A percentile compares a stretch with the other conserved stretches of the same genome.
Conservation (phyloP, 2,113 vertebrate genomes). For the Zapus hudsonius region DNA sequence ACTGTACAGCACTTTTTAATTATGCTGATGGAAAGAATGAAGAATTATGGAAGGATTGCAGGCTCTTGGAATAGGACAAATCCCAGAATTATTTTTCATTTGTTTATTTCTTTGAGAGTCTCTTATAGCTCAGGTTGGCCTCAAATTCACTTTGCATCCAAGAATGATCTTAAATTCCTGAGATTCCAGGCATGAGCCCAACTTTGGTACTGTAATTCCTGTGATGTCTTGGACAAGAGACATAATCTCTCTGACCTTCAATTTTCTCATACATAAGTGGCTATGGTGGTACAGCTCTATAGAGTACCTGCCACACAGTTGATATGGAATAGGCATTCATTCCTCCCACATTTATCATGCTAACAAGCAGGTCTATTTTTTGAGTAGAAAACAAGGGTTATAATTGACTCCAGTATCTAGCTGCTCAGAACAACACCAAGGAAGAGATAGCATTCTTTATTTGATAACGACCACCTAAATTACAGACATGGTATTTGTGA, state of each 20-base stretch:
- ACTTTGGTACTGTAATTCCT: too few species aligned
- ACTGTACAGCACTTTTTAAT: not conserved
- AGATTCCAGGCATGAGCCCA: too few species aligned
- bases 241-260: not conserved
- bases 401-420: not conserved
- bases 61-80: not conserved
- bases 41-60: not conserved
- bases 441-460: not conserved
- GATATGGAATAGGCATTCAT: not conserved
- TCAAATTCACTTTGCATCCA: not conserved
- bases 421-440: constrained; percentile 17
- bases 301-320: not conserved
- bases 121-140: not conserved
- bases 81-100: not conserved
- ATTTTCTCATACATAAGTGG: not conserved
- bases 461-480: not conserved
- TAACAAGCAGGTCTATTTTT: constrained; percentile 25
- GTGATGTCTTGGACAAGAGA: not conserved
- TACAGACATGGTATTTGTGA: not conserved
- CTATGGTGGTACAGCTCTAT: not conserved
- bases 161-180: not conserved
- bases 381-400: not conserved
- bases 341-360: not conserved
- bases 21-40: not conserved
- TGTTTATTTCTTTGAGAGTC: not conserved